Conservation (phyloP, 2,797 vertebrate species). For the Helostoma temminkii region DNA sequence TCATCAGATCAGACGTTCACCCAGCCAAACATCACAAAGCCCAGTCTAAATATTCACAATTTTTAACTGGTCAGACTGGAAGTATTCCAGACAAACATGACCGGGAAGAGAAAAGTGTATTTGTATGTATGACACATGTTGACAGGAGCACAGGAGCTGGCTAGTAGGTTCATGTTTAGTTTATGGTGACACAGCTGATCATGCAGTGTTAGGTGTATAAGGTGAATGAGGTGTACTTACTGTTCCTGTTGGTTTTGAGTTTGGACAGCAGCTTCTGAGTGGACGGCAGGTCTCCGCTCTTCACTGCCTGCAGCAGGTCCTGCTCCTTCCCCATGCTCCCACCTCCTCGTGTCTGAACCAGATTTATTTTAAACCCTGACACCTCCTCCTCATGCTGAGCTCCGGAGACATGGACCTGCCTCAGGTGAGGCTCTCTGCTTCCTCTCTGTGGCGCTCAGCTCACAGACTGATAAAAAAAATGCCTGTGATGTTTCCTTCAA, state of each 20-base stretch:
- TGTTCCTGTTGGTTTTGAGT: conserved; percentile 79
- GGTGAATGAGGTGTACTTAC: conserved; percentile 72
- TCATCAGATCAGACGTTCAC: too few relatives aligned
- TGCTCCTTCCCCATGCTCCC: conserved; percentile 85
- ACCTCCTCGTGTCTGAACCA: conserved; percentile 10
- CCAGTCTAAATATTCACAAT: neutral
- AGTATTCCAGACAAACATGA: neutral
- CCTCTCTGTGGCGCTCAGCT: conserved; percentile 13
- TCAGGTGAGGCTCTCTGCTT: conserved; percentile 46
- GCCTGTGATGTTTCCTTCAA: neutral
- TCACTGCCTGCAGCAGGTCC: conserved; percentile 86
- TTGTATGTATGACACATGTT: too few relatives aligned
- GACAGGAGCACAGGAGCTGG: too few relatives aligned
- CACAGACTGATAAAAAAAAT: neutral
- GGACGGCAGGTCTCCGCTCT: conserved; percentile 81
- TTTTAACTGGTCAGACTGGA: neutral
- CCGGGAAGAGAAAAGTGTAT: too few relatives aligned
- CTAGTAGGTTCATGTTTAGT: too few relatives aligned
- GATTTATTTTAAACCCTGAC: conserved; percentile 18
- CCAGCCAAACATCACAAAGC: neutral
- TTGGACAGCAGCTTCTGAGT: conserved; percentile 83
- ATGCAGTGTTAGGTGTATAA: too few relatives aligned
- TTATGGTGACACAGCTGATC: too few relatives aligned
- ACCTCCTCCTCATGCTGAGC: conserved; percentile 65
- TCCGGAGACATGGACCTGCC: conserved; percentile 32